phyloP scores from a whole-genome alignment of 2,888 invertebrate genomes.

The Cryptops parisi region DNA sequence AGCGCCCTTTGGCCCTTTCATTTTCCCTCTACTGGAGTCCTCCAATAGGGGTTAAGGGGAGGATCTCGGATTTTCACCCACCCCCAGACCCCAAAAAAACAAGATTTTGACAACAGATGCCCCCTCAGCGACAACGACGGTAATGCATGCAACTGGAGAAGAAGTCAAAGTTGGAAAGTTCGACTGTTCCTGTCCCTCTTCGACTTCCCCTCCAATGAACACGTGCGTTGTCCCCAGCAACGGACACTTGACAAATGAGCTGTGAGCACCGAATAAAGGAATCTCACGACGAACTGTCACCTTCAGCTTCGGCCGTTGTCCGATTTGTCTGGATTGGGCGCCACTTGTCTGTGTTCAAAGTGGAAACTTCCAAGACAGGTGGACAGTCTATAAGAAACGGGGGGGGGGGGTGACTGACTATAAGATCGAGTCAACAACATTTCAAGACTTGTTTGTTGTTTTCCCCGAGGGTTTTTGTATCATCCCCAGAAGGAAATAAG shows the following conservation, averaged over 20 bases:
- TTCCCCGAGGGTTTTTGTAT: no score
- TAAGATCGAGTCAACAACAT: no score
- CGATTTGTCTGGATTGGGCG: constrained; percentile 9
- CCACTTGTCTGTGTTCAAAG: neutral
- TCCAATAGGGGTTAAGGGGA: no score
- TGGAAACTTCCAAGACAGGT: neutral
- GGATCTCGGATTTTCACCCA: no score
- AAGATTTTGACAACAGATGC: neutral
- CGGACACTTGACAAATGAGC: constrained; percentile 13
- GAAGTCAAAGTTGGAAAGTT: no score
- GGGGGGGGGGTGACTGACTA: neutral
- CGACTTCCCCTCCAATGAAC: constrained; percentile 4
- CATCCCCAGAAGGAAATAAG: no score
- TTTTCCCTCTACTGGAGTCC: no score
- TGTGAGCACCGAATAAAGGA: constrained; percentile 11
- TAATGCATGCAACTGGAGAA: neutral
- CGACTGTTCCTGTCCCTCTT: no score
- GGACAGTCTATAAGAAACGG: neutral
- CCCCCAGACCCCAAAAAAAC: no score
- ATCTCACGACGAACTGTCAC: constrained; percentile 10
- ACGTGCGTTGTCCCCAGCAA: constrained; percentile 9
- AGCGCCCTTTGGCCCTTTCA: no score
- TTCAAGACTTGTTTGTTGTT: no score
- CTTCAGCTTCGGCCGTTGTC: constrained; percentile 1
- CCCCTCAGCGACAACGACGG: neutral